Base-by-base conservation (phyloP, 2,113 vertebrate genomes). In the Oplegnathus fasciatus region DNA sequence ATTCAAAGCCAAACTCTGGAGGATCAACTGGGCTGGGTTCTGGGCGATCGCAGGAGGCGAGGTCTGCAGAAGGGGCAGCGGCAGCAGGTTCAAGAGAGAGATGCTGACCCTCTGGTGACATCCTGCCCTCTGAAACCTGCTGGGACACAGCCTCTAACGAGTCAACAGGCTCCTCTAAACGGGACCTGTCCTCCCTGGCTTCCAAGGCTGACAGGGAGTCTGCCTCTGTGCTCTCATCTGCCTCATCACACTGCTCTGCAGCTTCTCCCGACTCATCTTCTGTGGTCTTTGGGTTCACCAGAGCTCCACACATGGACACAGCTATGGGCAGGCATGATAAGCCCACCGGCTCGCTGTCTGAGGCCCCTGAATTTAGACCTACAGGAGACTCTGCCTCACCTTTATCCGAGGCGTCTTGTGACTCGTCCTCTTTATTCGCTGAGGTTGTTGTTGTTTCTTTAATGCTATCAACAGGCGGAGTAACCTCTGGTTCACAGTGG, bases 321-420 rank as follows among this genome's bases (percentile, higher is more conserved):
- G 95, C 92, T 50, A 96, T 79, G 15, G 96, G 95, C 73, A 97
- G 89, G 92, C 95, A 97, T 0, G 96, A 96, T 34, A 96, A 75
- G 0, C 84, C 55, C 5, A 94, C 91, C 0, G 91, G 76, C 17
- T 95, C 91, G 2, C 57, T 44, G 68, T 91, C 91, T 70, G 67
- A 60, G 15, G 93, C 83, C 80, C 68, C 73, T 1, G 69, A 30
- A 1, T 68, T 17, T 37, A 68, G 37, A 0, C 66, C 78, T 67
- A 50, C 0, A 15, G 84, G 82, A 87, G 84, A 50, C 62, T 81
- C 68, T 7, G 65, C n/a, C 32, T 81, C 73, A 1, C 9, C n/a
- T 44, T 61, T 15, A 26, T 69, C 85, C 1, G 55, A 72, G 11
- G 52, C 26, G 22, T 81, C 79, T 46, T 68, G 10, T 7, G 68